Evolutionary conservation across 2,113 vertebrate species (phyloP).

Genomic region (Cervus canadensis): DNA sequence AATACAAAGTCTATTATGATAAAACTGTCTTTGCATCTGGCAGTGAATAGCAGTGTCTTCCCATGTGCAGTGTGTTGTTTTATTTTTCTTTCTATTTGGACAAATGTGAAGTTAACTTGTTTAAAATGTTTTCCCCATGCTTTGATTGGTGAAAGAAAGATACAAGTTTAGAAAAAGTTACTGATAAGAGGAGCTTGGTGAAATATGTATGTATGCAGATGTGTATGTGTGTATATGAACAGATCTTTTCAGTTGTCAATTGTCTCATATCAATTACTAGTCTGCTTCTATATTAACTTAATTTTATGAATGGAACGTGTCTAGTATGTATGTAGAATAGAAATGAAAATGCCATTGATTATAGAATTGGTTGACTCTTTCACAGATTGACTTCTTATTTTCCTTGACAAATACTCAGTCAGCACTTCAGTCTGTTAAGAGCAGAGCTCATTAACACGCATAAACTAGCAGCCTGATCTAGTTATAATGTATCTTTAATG

Average conservation of each 20-base stretch:
- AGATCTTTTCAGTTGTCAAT: not conserved
- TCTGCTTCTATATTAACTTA: not conserved
- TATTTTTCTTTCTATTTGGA: not conserved
- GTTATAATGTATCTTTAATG: slow-evolving; percentile 59
- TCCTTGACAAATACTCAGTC: slow-evolving; percentile 53
- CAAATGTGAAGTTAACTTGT: not conserved
- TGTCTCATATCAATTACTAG: not conserved
- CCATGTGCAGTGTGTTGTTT: not conserved
- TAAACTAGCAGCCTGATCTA: slow-evolving; percentile 44
- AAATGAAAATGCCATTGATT: slow-evolving; percentile 57
- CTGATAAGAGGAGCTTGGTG: not conserved
- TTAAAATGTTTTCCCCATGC: not conserved
- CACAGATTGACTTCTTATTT: slow-evolving; percentile 46
- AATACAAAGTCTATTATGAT: not conserved
- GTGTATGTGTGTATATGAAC: not conserved
- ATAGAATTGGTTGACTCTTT: slow-evolving; percentile 64
- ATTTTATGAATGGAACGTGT: not conserved
- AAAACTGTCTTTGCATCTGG: not conserved
- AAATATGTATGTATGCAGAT: not conserved
- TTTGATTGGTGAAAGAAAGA: not conserved
- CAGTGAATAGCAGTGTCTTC: not conserved
- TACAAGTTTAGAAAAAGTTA: not conserved
- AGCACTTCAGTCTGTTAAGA: slow-evolving; percentile 47
- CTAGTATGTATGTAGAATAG: slow-evolving; percentile 34
- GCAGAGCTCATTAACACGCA: slow-evolving; percentile 47